Base-by-base conservation (phyloP, 2,888 invertebrate species). In the Brachyptera putata region DNA sequence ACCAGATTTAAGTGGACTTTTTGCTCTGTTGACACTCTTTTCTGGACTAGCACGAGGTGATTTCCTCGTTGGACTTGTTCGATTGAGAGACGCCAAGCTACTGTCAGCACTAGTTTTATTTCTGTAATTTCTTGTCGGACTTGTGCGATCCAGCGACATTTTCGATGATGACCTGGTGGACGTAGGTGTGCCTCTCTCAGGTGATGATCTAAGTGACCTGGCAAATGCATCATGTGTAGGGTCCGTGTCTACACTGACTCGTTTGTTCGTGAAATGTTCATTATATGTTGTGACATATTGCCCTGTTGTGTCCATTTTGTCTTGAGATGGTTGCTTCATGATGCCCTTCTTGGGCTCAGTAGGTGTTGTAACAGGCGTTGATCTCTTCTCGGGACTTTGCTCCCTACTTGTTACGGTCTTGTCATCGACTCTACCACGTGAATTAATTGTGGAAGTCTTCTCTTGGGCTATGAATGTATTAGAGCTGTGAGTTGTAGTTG, bases 221-320 rank as follows among this genome's bases (percentile, higher is more conserved):
- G 86, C 89, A 78, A 89, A 89, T 0, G 87, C 87, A 66, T 87
- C 84, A 69, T 89, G 89, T 1, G 86, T 81, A 0, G 88, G 84
- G 69, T 87, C 87, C 67, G 80, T 78, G 58, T 86, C 86, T 37
- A 80, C 80, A 65, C 82, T 84, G 21, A 85, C 80, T 60, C 73
- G 71, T 65, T 79, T 82, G 21, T 57, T 60, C 53, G 77, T 79
- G 66, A 76, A 84, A 66, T 84, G 83, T 37, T 77, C 75, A 67
- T 81, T 77, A 66, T 84, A 84, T 0, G 84, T 84, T 2, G 84
- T 83, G 66, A 80, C 78, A 69, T 83, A 83, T 63, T 82, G 75
- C 2, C 76, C 64, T 3, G 49, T 34, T n/a, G 49, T 53, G 39
- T 21, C 39, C 36, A n/a, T 39, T 21, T n/a, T 56, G 39, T 26